A percentile compares a stretch with the other conserved stretches of the same genome.
These are phyloP conservation scores for Euura lappo DNA, from an alignment of 1,140 invertebrate species.

Conservation along the genomic window DNA sequence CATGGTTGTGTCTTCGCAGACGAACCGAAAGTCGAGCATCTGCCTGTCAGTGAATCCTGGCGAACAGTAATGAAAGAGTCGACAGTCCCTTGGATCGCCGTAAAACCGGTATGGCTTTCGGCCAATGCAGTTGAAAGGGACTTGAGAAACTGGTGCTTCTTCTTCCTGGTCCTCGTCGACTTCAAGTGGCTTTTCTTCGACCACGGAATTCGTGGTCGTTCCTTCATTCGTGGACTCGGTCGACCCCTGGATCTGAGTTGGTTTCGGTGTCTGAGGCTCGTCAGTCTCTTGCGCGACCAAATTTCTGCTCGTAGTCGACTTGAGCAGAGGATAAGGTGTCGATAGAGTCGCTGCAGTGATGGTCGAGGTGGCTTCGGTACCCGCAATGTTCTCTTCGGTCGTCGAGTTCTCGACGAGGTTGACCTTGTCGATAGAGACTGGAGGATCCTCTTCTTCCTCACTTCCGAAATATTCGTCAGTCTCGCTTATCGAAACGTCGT, in stretches of 20 bases:
- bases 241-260: not conserved
- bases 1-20: conserved; percentile 64
- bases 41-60: conserved; percentile 63
- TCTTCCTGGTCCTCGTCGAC: not conserved
- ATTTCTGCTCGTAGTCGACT: not conserved
- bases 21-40: conserved; percentile 66
- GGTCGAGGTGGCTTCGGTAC: not conserved
- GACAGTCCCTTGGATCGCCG: conserved; percentile 63
- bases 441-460: too few species aligned
- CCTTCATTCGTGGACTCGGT: not conserved
- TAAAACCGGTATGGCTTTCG: conserved; percentile 65
- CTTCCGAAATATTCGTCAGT: not conserved
- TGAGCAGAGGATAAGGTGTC: not conserved
- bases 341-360: not conserved
- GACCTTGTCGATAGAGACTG: not conserved
- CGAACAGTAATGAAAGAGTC: conserved; percentile 68
- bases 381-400: too few species aligned
- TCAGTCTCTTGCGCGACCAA: not conserved
- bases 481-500: not conserved
- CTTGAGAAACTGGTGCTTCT: conserved; percentile 15
- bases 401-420: not conserved
- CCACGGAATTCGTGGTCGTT: conserved; percentile 11
- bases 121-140: conserved; percentile 63
- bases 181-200: conserved; percentile 17
- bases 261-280: not conserved